Base-by-base conservation (phyloP, 2,113 vertebrate species). In the Saguinus imperator region DNA sequence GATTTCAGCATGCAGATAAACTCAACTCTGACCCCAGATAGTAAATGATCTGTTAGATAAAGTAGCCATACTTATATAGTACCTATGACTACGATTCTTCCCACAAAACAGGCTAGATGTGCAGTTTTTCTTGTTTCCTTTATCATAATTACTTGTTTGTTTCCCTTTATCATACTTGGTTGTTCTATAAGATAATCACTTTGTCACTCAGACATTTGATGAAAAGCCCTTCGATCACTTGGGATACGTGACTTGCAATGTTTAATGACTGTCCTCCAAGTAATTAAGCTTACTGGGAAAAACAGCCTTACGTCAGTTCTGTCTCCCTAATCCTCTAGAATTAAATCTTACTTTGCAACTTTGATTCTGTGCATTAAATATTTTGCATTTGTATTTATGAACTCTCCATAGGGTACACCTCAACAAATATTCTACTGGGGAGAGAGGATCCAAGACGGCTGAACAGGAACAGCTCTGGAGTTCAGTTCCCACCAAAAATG, bases 201-300 rank as follows among this genome's bases (percentile, higher is more conserved):
- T 52, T 80, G 68, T 70, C 57, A 80, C 37, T 89, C 57, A 68
- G 52, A 57, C 23, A 27, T 66, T 81, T 23, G 20, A 58, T 77
- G 72, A 79, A 68, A 89, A 92, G 90, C 55, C 87, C 85, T 93
- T 84, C 35, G 37, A 81, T 61, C 81, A 75, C 27, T 17, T 82
- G 45, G 82, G 14, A 40, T 55, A n/a, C 3, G 3, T 61, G 80
- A 92, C 64, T 66, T 85, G 85, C 12, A n/a, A 5, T 64, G 9
- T 76, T 94, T 95, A 73, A 61, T 37, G 32, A 93, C 10, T 50
- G 5, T 70, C 52, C 77, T 43, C 48, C 57, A 87, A 58, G 37
- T 45, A 89, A 93, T 87, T 89, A 94, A 91, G 97, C 40, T 89
- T 72, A 29, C 13, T 35, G 75, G 20, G 57, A 35, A 66, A 91